Conservation (phyloP, 2,113 vertebrate species). For the Thermophis baileyi region DNA sequence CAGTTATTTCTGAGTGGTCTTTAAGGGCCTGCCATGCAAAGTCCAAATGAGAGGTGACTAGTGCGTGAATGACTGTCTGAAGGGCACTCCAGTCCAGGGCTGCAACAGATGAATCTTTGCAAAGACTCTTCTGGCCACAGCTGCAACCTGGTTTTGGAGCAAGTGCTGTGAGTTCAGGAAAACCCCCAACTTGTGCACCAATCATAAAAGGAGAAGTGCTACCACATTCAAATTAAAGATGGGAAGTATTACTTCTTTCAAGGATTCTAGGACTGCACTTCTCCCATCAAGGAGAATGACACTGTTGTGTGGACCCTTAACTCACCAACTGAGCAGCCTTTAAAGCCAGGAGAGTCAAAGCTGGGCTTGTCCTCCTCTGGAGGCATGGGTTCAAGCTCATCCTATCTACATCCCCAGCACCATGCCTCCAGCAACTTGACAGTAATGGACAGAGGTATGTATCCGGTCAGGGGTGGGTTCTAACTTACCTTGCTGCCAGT, state of each 20-base stretch:
- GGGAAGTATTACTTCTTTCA: neutral
- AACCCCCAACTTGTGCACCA: neutral
- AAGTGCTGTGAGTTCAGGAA: neutral
- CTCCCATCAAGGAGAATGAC: neutral
- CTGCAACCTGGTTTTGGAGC: neutral
- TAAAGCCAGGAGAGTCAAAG: neutral
- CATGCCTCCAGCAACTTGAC: neutral
- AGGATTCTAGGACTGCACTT: neutral
- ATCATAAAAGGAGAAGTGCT: neutral
- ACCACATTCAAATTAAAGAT: neutral
- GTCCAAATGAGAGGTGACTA: neutral
- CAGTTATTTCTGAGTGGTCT: neutral
- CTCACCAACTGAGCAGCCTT: neutral
- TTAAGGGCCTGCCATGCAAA: neutral
- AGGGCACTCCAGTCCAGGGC: neutral
- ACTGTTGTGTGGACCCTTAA: neutral
- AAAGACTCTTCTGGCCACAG: neutral
- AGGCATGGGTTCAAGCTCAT: neutral
- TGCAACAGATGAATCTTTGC: neutral
- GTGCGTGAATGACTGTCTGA: neutral
- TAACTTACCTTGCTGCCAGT: too few relatives aligned
- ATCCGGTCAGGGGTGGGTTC: too few relatives aligned
- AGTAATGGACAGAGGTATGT: neutral
- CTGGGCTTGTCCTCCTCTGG: neutral
- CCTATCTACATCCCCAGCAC: neutral